Evolutionary conservation across 2,113 vertebrate genomes (phyloP).

Genomic region (Acanthisitta chloris): DNA sequence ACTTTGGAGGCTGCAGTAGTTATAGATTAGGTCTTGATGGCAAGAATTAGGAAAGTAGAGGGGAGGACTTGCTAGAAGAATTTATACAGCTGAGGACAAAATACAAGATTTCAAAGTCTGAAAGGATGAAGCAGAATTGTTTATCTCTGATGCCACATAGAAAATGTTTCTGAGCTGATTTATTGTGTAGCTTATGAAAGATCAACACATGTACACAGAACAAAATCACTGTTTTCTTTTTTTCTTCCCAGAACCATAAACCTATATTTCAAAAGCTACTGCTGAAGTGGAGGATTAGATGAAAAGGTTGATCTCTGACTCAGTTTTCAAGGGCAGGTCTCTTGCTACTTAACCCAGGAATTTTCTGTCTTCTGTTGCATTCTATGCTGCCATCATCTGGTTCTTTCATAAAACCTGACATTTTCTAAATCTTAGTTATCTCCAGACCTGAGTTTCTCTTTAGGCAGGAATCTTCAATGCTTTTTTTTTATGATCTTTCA

Average conservation of each 20-base stretch:
- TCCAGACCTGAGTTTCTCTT: background rate
- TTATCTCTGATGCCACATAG: background rate
- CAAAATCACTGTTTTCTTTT: background rate
- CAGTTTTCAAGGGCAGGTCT: conserved; percentile 12
- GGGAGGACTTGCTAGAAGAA: background rate
- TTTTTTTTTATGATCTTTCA: background rate
- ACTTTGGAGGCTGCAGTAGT: background rate
- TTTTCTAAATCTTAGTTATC: background rate
- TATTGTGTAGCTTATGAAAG: conserved; percentile 18
- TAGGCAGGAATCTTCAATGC: background rate
- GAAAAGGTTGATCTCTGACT: background rate
- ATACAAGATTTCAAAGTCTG: background rate
- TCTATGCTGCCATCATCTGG: conserved; percentile 77
- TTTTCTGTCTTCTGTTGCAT: conserved; percentile 9
- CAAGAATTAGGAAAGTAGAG: background rate
- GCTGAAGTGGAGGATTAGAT: background rate
- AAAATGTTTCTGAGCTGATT: background rate
- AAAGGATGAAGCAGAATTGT: background rate
- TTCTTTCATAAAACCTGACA: background rate
- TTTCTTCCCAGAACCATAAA: background rate
- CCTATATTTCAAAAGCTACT: background rate
- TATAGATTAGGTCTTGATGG: background rate
- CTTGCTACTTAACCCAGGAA: background rate
- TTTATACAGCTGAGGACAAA: background rate
- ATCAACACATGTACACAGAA: background rate